These are phyloP conservation scores for Melinaea menophilus DNA, from an alignment of 2,888 invertebrate species.

Conservation along the genomic window DNA sequence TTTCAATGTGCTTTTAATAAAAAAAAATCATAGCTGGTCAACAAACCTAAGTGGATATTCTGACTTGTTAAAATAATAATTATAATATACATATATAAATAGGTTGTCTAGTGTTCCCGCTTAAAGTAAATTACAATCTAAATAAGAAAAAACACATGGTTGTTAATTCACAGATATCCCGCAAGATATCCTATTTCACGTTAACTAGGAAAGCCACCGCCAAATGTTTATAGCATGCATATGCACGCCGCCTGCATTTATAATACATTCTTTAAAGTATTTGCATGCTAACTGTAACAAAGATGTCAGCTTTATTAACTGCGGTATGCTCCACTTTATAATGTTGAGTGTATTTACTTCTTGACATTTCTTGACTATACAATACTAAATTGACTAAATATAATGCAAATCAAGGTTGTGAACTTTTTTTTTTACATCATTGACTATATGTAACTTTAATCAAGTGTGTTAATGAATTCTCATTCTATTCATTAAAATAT, in stretches of 20 bases:
- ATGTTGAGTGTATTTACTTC: background rate
- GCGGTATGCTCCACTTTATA: conserved; percentile 5
- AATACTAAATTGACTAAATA: conserved; percentile 5
- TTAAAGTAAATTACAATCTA: background rate
- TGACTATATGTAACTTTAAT: background rate
- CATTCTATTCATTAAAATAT: too few species aligned
- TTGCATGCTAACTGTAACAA: conserved; percentile 29
- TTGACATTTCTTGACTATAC: background rate
- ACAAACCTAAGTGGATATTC: too few species aligned
- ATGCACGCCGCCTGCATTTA: conserved; percentile 23
- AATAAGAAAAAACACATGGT: conserved; percentile 10
- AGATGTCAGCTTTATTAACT: conserved; percentile 18
- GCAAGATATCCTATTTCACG: conserved; percentile 16
- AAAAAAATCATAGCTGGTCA: too few species aligned
- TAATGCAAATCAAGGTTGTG: conserved; percentile 46
- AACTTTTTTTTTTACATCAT: conserved; percentile 27
- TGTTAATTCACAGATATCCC: conserved; percentile 16
- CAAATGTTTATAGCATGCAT: conserved; percentile 22
- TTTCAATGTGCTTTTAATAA: too few species aligned
- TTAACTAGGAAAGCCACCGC: conserved; percentile 23
- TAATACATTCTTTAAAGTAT: conserved; percentile 23
- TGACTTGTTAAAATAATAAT: too few species aligned
- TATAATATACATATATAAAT: too few species aligned
- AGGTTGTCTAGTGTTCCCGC: too few species aligned
- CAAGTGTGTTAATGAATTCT: too few species aligned